phyloP scores from a whole-genome alignment of 2,797 vertebrate species.

The Acomys russatus region DNA sequence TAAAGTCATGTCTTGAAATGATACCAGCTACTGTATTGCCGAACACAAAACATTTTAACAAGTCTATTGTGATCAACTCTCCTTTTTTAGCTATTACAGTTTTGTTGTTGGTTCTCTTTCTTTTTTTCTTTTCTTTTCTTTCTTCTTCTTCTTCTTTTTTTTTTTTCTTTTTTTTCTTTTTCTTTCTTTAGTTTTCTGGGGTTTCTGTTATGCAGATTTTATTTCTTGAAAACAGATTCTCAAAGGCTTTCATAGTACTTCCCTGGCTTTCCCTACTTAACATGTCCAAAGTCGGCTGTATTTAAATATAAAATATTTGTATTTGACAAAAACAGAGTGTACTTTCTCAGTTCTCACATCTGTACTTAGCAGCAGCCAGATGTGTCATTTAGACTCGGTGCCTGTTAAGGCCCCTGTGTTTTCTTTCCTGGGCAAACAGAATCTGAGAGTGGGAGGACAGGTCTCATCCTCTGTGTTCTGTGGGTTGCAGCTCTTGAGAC shows the following conservation, averaged over 20 bases:
- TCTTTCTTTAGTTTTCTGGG: conserved; percentile 63
- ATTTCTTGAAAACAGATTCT: conserved; percentile 67
- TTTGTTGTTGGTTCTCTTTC: not conserved
- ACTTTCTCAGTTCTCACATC: conserved; percentile 20
- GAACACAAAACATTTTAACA: conserved; percentile 69
- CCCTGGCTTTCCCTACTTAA: conserved; percentile 40
- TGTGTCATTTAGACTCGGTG: not conserved
- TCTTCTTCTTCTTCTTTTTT: not conserved
- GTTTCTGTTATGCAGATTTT: conserved; percentile 58
- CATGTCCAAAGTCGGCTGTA: conserved; percentile 33
- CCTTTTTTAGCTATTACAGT: conserved; percentile 1
- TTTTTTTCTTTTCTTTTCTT: no score
- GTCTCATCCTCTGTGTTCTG: not conserved
- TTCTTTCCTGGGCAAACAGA: conserved; percentile 37
- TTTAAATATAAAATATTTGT: conserved; percentile 57
- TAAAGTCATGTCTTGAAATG: conserved; percentile 58
- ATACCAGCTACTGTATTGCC: conserved; percentile 8
- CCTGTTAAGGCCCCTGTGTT: not conserved
- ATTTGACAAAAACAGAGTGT: conserved; percentile 39
- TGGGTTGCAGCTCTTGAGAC: not conserved
- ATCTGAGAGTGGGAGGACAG: not conserved
- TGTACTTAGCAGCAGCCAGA: not conserved
- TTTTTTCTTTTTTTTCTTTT: no score
- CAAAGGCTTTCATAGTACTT: conserved; percentile 61
- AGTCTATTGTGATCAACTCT: conserved; percentile 31